phyloP scores from a whole-genome alignment of 2,797 vertebrate genomes.

The Hydrophis major region DNA sequence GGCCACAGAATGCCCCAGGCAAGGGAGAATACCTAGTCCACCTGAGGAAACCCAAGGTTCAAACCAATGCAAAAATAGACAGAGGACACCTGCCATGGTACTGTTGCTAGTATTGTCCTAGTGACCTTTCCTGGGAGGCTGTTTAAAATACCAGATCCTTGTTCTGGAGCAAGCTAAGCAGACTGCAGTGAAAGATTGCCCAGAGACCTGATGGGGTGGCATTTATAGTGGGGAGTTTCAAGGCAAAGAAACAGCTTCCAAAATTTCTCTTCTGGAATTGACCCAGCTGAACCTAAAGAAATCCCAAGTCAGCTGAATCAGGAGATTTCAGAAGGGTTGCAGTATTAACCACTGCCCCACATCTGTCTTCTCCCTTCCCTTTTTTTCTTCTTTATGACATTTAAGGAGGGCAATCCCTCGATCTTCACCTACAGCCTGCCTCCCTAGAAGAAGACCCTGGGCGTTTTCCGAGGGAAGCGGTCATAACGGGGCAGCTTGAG shows the following conservation, averaged over 20 bases:
- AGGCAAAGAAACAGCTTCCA: background rate
- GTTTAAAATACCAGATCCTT: background rate
- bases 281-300: background rate
- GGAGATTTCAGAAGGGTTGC: background rate
- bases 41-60: background rate
- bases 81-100: background rate
- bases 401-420: background rate
- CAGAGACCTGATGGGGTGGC: background rate
- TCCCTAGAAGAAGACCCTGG: background rate
- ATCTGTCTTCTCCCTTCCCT: background rate
- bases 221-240: background rate
- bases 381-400: background rate
- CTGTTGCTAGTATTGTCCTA: background rate
- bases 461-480: background rate
- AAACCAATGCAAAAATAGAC: rapidly evolving
- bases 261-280: background rate
- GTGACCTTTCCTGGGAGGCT: no score
- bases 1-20: background rate
- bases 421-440: background rate
- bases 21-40: background rate
- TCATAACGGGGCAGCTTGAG: background rate
- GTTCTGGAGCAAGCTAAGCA: background rate
- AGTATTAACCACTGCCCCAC: background rate
- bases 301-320: background rate
- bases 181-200: background rate